phyloP scores from a whole-genome alignment of 1,140 invertebrate species.

The Leptinotarsa texana region DNA sequence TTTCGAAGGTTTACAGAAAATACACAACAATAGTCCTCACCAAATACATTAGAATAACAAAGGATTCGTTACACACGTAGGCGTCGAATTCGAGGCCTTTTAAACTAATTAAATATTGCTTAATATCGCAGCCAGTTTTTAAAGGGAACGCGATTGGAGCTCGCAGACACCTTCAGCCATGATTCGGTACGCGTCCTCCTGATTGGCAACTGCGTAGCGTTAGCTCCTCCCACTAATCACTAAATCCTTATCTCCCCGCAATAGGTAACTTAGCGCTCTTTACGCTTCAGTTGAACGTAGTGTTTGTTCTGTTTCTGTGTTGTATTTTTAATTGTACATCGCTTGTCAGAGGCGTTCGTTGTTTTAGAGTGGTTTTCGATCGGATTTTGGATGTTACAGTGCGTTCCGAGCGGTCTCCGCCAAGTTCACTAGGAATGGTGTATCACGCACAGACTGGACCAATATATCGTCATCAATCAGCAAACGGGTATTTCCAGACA shows the following conservation, averaged over 20 bases:
- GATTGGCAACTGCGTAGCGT: slow-evolving; percentile 34
- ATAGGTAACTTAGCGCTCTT: slow-evolving; percentile 11
- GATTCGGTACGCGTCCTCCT: slow-evolving; percentile 24
- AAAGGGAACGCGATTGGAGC: slow-evolving; percentile 33
- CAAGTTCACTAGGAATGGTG: neutral
- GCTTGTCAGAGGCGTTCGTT: slow-evolving; percentile 1
- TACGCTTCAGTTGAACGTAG: too few species aligned
- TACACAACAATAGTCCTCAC: slow-evolving; percentile 12
- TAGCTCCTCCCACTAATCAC: slow-evolving; percentile 16
- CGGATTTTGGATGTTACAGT: slow-evolving; percentile 21
- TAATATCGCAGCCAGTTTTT: slow-evolving; percentile 32
- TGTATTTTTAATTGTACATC: slow-evolving; percentile 14
- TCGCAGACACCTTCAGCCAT: slow-evolving; percentile 40
- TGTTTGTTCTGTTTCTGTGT: neutral
- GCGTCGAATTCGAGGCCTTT: slow-evolving; percentile 25
- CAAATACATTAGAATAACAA: slow-evolving; percentile 26
- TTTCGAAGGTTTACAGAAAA: slow-evolving; percentile 16
- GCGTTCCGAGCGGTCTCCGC: neutral
- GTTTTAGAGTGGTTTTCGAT: neutral
- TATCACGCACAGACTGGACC: too few species aligned
- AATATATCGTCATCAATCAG: slow-evolving; percentile 62
- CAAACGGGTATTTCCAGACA: slow-evolving; percentile 37
- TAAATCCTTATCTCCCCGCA: slow-evolving; percentile 30
- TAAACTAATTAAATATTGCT: slow-evolving; percentile 42
- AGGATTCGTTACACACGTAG: slow-evolving; percentile 32